Evolutionary conservation across 2,888 invertebrate genomes (phyloP).

Genomic region (Spialia ferax): DNA sequence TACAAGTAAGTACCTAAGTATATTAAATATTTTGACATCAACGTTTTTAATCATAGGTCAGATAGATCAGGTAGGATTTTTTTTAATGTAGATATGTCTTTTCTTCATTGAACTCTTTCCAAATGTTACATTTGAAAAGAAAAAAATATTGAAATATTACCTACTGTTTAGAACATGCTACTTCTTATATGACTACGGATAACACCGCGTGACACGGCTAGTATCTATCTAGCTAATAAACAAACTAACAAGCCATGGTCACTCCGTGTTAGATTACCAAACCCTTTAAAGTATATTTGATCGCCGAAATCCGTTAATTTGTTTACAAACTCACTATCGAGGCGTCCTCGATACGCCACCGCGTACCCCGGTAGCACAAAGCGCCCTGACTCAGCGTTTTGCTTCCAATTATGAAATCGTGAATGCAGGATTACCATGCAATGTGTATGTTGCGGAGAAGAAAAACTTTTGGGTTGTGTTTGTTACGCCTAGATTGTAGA

Average conservation of each 20-base stretch:
- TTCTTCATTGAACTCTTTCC: too few relatives aligned
- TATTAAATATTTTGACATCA: too few relatives aligned
- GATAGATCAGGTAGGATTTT: too few relatives aligned
- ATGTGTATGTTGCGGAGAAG: not conserved
- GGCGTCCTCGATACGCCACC: not conserved
- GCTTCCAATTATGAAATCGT: conserved; percentile 49
- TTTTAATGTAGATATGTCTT: too few relatives aligned
- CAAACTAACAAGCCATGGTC: not conserved
- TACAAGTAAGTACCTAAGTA: too few relatives aligned
- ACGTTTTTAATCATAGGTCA: too few relatives aligned
- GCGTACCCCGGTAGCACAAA: conserved; percentile 34
- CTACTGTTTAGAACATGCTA: too few relatives aligned
- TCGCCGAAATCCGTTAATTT: not conserved
- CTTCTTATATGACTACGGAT: too few relatives aligned
- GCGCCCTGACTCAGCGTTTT: conserved; percentile 45
- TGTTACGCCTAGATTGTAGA: not conserved
- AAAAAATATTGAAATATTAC: too few relatives aligned
- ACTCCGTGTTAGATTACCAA: not conserved
- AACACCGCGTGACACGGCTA: too few relatives aligned
- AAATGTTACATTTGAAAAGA: too few relatives aligned
- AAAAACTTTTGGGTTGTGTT: not conserved
- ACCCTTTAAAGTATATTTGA: conserved; percentile 1
- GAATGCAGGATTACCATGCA: conserved; percentile 43
- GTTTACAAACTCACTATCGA: conserved; percentile 7
- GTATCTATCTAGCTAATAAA: too few relatives aligned